Evolutionary conservation across 30 jellyfish, hydroid and myxozoan genomes (phyloP).

Genomic region (Haliclystus octoradiatus): DNA sequence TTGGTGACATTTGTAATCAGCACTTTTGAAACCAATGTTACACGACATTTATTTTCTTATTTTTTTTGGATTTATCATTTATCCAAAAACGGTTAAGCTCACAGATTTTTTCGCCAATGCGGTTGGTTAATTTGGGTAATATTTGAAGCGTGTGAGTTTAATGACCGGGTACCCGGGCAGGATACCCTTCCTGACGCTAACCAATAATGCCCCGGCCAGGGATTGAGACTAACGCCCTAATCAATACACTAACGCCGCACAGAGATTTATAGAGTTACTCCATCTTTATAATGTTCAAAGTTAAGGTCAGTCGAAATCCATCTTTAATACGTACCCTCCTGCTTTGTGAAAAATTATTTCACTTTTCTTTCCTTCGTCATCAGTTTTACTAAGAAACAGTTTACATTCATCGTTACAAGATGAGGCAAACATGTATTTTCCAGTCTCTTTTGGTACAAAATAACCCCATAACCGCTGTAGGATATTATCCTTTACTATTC

Average conservation of each 20-base stretch:
- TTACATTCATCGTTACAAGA: constrained; percentile 91
- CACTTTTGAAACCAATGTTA: too few relatives aligned
- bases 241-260: neutral
- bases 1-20: too few relatives aligned
- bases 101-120: too few relatives aligned
- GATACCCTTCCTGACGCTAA: neutral
- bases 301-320: too few relatives aligned
- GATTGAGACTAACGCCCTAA: neutral
- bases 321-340: too few relatives aligned
- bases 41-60: too few relatives aligned
- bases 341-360: constrained; percentile 51
- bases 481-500: constrained; percentile 52
- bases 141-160: too few relatives aligned
- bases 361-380: constrained; percentile 61
- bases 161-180: neutral
- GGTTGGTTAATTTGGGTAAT: too few relatives aligned
- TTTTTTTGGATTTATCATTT: too few relatives aligned
- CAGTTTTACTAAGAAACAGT: constrained; percentile 61
- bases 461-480: constrained; percentile 83
- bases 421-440: constrained; percentile 85
- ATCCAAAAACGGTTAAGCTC: too few relatives aligned
- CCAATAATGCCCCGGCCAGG: neutral
- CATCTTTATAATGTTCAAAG: too few relatives aligned
- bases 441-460: constrained; percentile 82
- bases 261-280: neutral